Evolutionary conservation across 2,113 vertebrate species (phyloP), one percentile per base, ranked within the genome.

Genomic region (Arenaria interpres): DNA sequence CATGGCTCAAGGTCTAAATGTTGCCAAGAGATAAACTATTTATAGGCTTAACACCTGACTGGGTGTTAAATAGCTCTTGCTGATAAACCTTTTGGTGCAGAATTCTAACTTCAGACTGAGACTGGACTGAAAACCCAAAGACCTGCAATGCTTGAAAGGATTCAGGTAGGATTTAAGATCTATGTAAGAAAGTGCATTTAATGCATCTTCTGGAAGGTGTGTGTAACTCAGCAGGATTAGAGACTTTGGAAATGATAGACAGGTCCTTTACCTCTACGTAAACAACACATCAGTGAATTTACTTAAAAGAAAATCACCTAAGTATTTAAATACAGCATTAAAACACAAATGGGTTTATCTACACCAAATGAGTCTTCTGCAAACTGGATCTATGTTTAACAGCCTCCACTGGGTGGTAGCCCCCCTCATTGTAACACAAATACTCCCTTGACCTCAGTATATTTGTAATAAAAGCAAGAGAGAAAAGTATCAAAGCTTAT

Each of bases 31-130:
- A 93, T 57, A 81, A 89, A 94, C 84, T 95, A 96, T 96, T 95
- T 96, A 93, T 92, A 95, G 94, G 84, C 71, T 95, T 95, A 92
- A 88, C 90, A 95, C 94, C 84, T 95, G 95, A 93, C 94, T 95
- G 54, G 67, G 73, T 93, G 94, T 90, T 93, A 95, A 91, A 93
- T 88, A 90, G n/a, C 53, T 93, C 73, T 35, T n/a, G 7, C 18
- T 73, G 84, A 91, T 82, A 89, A 66, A 92, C 41, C 9, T 76
- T 91, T 82, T 56, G 50, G 56, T 93, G 57, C 45, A 95, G 83
- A 97, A 88, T 89, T 95, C 73, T 88, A 86, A 77, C 50, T 92
- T 39, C 59, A 91, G 53, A 43, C 35, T 73, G 76, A 81, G 73
- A 76, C 23, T 73, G 57, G 53, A 75, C 80, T 82, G 72, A 85